Evolutionary conservation across 2,888 invertebrate species (phyloP), one percentile per base, ranked within the genome.

Genomic region (Matsumyia berberina): DNA sequence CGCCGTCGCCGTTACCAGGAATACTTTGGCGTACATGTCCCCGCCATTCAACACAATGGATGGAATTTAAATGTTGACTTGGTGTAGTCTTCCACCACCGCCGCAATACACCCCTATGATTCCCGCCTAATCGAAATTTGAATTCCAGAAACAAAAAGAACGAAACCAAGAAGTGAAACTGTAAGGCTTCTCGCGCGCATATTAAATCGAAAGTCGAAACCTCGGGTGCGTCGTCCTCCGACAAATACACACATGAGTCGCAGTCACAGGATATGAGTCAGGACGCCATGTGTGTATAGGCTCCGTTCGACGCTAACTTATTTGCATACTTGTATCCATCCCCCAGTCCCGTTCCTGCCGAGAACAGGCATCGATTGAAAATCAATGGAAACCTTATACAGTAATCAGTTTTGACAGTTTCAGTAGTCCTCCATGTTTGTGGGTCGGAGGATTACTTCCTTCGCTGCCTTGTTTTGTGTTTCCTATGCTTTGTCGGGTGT

Each of bases 351-450:
- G 15, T 17, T 35, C 44, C 24, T 17, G 42, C 49, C 69, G 49
- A 24, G 42, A 57, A 39, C 67, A 42, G 67, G 51, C 73, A 69
- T 79, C 83, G 83, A 85, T 76, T 74, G 42, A 49, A 76, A 85
- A 85, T 80, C 85, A 80, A 85, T 85, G 80, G 85, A 80, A 85
- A 53, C 85, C 85, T 76, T 80, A 85, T 79, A 85, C 66, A 72
- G 85, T 85, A 85, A 85, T 85, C 85, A 85, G 85, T 85, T 85
- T 85, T 85, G 85, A 85, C 85, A 85, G 85, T 80, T 85, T 80
- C 74, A 80, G 85, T 80, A 74, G 74, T 80, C 66, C 60, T 76
- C 60, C 57, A 57, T 70, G 70, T 80, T 76, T 80, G 85, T 80
- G 85, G 85, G 74, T 70, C 74, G 80, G 64, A 69, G 74, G 85